Conservation (phyloP, 2,888 invertebrate genomes). For the Ypsolopha sequella region DNA sequence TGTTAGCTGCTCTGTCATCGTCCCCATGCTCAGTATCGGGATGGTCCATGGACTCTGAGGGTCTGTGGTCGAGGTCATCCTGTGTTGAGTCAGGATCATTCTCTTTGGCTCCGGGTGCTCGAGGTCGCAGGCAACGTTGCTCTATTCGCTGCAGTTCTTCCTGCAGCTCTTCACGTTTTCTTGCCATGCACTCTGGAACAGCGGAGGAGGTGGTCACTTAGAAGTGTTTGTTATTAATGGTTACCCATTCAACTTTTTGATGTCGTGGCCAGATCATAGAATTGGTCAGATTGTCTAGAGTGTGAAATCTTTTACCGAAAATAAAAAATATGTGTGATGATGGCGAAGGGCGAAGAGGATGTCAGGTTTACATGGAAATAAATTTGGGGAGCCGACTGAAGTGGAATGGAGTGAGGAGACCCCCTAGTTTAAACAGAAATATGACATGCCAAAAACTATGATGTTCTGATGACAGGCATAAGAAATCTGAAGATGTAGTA, state of each 20-base stretch:
- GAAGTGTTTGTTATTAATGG: too few species aligned
- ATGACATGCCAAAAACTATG: too few species aligned
- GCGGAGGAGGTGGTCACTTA: too few species aligned
- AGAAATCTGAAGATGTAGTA: not conserved
- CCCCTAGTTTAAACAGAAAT: not conserved
- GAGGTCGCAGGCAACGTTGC: conserved; percentile 46
- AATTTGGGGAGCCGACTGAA: too few species aligned
- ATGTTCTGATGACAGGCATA: not conserved
- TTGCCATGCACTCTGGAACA: conserved; percentile 71
- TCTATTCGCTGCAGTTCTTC: conserved; percentile 76
- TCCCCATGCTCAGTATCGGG: conserved; percentile 9
- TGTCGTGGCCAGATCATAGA: too few species aligned
- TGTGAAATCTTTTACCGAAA: too few species aligned
- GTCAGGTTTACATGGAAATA: too few species aligned
- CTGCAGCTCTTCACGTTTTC: conserved; percentile 73
- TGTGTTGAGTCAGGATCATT: conserved; percentile 26
- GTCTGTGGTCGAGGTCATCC: conserved; percentile 6
- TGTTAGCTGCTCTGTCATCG: conserved; percentile 26
- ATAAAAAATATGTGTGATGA: too few species aligned
- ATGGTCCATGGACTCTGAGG: conserved; percentile 11
- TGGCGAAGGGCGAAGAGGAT: too few species aligned
- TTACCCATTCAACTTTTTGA: too few species aligned
- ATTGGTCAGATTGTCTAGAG: too few species aligned
- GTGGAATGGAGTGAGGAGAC: not conserved
- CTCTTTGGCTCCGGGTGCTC: conserved; percentile 39